Evolutionary conservation across 2,113 vertebrate species (phyloP).

Genomic region (Tragelaphus strepsiceros): DNA sequence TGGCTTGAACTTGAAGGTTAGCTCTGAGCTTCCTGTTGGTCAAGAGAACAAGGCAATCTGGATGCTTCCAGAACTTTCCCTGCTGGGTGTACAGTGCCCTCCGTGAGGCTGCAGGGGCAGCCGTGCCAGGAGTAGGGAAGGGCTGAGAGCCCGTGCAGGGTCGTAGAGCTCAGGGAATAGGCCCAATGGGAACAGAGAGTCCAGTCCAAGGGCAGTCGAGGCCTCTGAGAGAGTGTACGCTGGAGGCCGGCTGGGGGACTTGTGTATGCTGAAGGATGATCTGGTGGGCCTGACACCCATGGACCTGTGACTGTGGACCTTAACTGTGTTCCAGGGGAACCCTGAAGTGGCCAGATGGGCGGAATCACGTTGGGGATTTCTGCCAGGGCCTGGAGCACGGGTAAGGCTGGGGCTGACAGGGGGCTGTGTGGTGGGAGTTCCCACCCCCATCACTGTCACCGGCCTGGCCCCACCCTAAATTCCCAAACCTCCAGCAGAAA

Average conservation of each 20-base stretch:
- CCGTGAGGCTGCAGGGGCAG: background rate
- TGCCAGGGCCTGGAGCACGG: slow-evolving; percentile 81
- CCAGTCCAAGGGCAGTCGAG: background rate
- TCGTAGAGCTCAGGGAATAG: background rate
- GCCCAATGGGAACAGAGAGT: background rate
- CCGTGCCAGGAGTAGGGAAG: background rate
- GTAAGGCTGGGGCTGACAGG: slow-evolving; percentile 60
- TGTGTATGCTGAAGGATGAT: background rate
- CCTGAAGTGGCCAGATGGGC: slow-evolving; percentile 79
- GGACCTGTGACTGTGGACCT: background rate
- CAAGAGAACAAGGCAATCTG: background rate
- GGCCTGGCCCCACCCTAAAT: background rate
- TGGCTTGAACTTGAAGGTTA: background rate
- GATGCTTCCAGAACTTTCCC: background rate
- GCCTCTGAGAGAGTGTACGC: background rate
- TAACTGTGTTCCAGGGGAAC: slow-evolving; percentile 77
- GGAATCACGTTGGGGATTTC: slow-evolving; percentile 80
- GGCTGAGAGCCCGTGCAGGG: background rate
- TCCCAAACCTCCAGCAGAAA: background rate
- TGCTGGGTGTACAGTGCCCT: background rate
- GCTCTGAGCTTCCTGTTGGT: background rate
- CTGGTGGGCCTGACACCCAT: background rate
- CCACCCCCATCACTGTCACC: rapidly evolving
- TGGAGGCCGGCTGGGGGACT: background rate
- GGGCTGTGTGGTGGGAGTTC: background rate